A percentile compares a stretch with the other conserved stretches of the same genome.
Evolutionary conservation across 1,140 invertebrate genomes (phyloP).

Genomic region (Ladona fulva): DNA sequence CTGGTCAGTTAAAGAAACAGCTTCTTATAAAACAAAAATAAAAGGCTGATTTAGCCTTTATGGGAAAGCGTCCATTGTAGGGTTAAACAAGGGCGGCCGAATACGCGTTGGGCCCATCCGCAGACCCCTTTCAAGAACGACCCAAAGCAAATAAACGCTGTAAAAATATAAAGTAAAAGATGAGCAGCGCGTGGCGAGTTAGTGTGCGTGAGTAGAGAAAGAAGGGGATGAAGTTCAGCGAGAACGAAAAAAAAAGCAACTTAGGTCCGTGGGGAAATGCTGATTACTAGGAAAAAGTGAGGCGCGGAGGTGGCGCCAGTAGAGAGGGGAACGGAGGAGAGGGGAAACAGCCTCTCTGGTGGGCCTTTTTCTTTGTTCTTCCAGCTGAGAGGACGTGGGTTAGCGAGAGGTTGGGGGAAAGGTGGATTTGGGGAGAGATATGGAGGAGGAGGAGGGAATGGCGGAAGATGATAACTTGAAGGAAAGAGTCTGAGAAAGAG

Average conservation of each 20-base stretch:
- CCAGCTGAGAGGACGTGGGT: not conserved
- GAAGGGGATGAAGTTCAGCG: not conserved
- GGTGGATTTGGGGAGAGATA: not conserved
- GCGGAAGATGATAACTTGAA: not conserved
- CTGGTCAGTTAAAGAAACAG: too few species aligned
- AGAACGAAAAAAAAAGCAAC: not conserved
- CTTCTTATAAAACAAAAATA: too few species aligned
- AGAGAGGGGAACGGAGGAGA: not conserved
- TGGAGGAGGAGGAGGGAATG: not conserved
- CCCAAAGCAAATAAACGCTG: too few species aligned
- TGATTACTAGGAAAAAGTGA: not conserved
- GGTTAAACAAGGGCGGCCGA: too few species aligned
- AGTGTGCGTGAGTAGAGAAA: not conserved
- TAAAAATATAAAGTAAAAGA: too few species aligned
- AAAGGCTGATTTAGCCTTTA: too few species aligned
- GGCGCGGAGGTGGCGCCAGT: not conserved
- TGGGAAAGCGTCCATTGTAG: too few species aligned
- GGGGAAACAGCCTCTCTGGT: not conserved
- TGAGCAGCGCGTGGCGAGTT: too few species aligned
- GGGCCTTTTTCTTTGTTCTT: conserved; percentile 9
- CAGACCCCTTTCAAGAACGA: too few species aligned
- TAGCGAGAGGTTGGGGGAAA: not conserved
- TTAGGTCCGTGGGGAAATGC: not conserved
- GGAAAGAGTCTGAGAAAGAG: not conserved
- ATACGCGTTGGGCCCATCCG: too few species aligned